phyloP scores from a whole-genome alignment of 2,113 vertebrate species.

The Neolamprologus caudopunctatus region DNA sequence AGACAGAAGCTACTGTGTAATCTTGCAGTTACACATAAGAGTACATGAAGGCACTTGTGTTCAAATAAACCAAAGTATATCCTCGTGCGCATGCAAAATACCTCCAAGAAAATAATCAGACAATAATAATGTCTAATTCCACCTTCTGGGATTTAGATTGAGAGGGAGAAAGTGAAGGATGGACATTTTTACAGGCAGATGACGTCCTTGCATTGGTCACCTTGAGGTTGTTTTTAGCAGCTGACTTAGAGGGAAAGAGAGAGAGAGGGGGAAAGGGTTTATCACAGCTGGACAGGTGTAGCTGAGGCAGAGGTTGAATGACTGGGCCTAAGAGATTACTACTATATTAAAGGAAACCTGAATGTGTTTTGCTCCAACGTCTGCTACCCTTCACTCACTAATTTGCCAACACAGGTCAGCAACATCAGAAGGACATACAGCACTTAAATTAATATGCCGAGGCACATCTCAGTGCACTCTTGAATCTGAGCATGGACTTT shows the following conservation, averaged over 20 bases:
- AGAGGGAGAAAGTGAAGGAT: background rate
- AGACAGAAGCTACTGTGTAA: background rate
- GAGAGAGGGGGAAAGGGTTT: conserved; percentile 1
- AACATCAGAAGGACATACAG: background rate
- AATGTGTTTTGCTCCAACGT: background rate
- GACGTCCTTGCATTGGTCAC: conserved; percentile 22
- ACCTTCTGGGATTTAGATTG: background rate
- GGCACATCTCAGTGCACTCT: background rate
- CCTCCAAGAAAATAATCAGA: background rate
- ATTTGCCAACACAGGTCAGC: background rate
- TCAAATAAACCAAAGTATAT: background rate
- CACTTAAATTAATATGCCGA: background rate
- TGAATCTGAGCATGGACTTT: background rate
- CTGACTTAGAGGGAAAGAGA: background rate
- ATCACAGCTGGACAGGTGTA: conserved; percentile 33
- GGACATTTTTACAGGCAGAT: background rate
- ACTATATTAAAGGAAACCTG: background rate
- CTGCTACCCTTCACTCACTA: background rate
- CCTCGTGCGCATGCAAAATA: background rate
- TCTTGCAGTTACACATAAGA: background rate
- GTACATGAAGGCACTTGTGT: background rate
- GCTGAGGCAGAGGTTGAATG: conserved; percentile 11
- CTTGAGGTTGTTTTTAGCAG: conserved; percentile 17
- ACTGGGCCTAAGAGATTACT: background rate
- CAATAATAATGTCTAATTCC: background rate